A percentile compares a stretch with the other conserved stretches of the same genome.
Conservation (phyloP, 2,888 invertebrate genomes). For the Anarsia innoxiella region DNA sequence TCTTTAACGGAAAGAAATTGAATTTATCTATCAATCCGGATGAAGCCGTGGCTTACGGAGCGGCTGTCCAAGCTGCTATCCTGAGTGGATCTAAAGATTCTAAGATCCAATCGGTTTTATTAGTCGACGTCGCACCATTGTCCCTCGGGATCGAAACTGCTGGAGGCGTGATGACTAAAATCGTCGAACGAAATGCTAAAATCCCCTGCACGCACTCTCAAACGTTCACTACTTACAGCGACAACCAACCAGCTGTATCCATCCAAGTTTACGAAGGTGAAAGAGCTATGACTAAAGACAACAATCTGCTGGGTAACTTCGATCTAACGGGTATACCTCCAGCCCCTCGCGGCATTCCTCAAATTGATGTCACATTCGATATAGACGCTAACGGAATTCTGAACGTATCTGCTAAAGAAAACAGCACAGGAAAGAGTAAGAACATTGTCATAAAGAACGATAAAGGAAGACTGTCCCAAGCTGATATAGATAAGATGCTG, state of each 20-base stretch:
- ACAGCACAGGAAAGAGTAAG: slow-evolving; percentile 79
- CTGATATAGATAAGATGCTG: slow-evolving; percentile 89
- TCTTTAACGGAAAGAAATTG: slow-evolving; percentile 82
- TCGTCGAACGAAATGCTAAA: slow-evolving; percentile 81
- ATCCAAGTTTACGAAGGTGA: slow-evolving; percentile 86
- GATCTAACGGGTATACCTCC: slow-evolving; percentile 80
- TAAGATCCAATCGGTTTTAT: slow-evolving; percentile 80
- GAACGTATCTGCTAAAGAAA: slow-evolving; percentile 86
- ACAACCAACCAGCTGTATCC: slow-evolving; percentile 84
- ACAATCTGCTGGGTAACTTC: slow-evolving; percentile 79
- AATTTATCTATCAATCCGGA: slow-evolving; percentile 86
- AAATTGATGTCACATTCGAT: slow-evolving; percentile 82
- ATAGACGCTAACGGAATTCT: slow-evolving; percentile 86
- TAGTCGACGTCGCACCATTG: slow-evolving; percentile 75
- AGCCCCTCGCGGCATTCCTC: slow-evolving; percentile 79
- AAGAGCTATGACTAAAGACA: slow-evolving; percentile 85
- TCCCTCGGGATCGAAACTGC: slow-evolving; percentile 86
- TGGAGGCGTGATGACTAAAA: slow-evolving; percentile 84
- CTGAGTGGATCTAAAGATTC: slow-evolving; percentile 82
- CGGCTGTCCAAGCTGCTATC: slow-evolving; percentile 84
- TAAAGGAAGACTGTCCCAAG: slow-evolving; percentile 86
- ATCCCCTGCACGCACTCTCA: slow-evolving; percentile 83
- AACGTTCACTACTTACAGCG: slow-evolving; percentile 85
- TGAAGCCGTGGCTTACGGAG: slow-evolving; percentile 87
- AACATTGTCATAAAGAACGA: slow-evolving; percentile 89